Evolutionary conservation across 2,888 invertebrate species (phyloP).

Genomic region (Hofmannophila pseudospretella): DNA sequence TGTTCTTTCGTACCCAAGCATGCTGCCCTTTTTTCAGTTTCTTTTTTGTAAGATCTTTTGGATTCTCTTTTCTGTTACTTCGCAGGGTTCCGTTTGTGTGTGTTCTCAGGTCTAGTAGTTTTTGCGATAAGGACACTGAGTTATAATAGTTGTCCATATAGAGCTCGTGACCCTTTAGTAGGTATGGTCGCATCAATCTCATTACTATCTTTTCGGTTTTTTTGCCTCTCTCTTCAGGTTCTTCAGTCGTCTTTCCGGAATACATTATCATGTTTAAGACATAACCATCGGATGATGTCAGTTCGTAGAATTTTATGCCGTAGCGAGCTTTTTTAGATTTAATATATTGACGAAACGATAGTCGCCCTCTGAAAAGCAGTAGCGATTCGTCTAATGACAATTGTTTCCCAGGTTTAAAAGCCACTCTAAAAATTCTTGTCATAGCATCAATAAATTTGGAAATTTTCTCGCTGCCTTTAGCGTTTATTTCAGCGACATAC

Average conservation of each 20-base stretch:
- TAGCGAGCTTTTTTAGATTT: constrained; percentile 31
- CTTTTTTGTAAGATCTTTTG: constrained; percentile 13
- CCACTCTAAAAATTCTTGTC: no score
- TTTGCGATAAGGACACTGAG: constrained; percentile 1
- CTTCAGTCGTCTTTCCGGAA: constrained; percentile 14
- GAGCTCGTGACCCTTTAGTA: constrained; percentile 5
- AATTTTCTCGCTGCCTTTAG: no score
- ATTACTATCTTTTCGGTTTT: constrained; percentile 8
- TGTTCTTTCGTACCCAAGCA: constrained; percentile 17
- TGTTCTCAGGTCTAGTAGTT: constrained; percentile 4
- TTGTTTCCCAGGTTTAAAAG: constrained; percentile 25
- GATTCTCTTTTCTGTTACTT: constrained; percentile 26
- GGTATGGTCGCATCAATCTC: constrained; percentile 2
- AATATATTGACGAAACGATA: constrained; percentile 33
- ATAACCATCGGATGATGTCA: constrained; percentile 30
- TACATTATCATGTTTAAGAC: constrained; percentile 21
- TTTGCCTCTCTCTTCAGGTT: constrained; percentile 1
- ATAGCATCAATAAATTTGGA: no score
- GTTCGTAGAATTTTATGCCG: constrained; percentile 34
- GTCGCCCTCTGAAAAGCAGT: constrained; percentile 32
- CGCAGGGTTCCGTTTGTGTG: constrained; percentile 39
- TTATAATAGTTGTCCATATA: constrained; percentile 13
- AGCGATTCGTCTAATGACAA: constrained; percentile 35
- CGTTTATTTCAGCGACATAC: no score
- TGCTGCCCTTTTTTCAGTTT: constrained; percentile 25